A percentile compares a stretch with the other conserved stretches of the same genome.
Evolutionary conservation across 2,888 invertebrate genomes (phyloP).

Genomic region (Callyntrura guangdongensis): DNA sequence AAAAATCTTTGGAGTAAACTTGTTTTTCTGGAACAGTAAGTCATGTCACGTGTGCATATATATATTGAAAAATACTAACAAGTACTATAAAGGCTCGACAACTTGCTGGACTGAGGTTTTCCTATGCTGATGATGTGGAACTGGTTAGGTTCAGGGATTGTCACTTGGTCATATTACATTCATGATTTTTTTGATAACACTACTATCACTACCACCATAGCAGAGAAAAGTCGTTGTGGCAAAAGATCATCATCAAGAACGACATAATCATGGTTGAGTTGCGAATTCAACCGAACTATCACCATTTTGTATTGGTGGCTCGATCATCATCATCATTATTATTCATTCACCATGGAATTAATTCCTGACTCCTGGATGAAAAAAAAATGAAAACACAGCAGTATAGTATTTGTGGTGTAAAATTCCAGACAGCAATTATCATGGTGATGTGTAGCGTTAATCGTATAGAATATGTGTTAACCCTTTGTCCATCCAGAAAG

Average conservation of each 20-base stretch:
- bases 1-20: slow-evolving; percentile 50
- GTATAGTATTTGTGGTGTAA: neutral
- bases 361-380: too few relatives aligned
- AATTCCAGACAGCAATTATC: slow-evolving; percentile 25
- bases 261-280: slow-evolving; percentile 29
- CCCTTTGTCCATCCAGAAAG: slow-evolving; percentile 31
- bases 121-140: slow-evolving; percentile 47
- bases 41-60: slow-evolving; percentile 49
- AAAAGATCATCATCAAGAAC: slow-evolving; percentile 2
- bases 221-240: neutral
- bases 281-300: slow-evolving; percentile 22
- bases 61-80: neutral
- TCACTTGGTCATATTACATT: slow-evolving; percentile 41
- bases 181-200: slow-evolving; percentile 47
- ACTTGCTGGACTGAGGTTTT: slow-evolving; percentile 34
- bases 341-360: neutral
- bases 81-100: neutral
- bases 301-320: slow-evolving; percentile 33
- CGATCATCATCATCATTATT: slow-evolving; percentile 43
- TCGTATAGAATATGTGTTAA: slow-evolving; percentile 12
- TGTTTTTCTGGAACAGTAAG: slow-evolving; percentile 63
- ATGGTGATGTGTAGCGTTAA: neutral
- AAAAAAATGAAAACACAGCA: neutral
- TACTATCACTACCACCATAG: neutral
- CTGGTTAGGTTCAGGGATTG: slow-evolving; percentile 63